Conservation (phyloP, 2,888 invertebrate genomes). For the Acronicta aceris region DNA sequence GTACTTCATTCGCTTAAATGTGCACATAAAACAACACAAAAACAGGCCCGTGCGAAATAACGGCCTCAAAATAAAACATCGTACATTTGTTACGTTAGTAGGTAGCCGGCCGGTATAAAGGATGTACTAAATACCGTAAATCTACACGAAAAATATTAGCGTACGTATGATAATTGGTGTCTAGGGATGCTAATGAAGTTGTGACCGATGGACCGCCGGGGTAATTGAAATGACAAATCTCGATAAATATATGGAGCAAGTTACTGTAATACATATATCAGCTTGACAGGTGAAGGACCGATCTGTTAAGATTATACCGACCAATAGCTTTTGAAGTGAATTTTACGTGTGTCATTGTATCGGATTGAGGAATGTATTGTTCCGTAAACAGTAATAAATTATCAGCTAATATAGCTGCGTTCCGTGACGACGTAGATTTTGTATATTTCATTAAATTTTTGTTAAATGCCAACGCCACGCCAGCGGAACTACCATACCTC, state of each 20-base stretch:
- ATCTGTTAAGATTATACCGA: slow-evolving; percentile 23
- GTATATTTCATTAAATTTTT: too few relatives aligned
- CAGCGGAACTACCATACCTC: too few relatives aligned
- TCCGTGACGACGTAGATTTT: too few relatives aligned
- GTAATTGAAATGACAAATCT: slow-evolving; percentile 44
- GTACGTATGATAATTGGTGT: slow-evolving; percentile 57
- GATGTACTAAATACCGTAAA: slow-evolving; percentile 52
- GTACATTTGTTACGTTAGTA: slow-evolving; percentile 64
- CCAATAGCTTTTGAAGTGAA: slow-evolving; percentile 13
- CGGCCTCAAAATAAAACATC: slow-evolving; percentile 62
- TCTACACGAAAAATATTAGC: slow-evolving; percentile 62
- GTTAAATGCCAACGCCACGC: too few relatives aligned
- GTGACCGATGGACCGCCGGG: slow-evolving; percentile 29
- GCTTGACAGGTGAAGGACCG: slow-evolving; percentile 30
- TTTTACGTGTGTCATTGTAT: slow-evolving; percentile 1
- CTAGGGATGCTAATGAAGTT: slow-evolving; percentile 59
- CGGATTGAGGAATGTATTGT: neutral
- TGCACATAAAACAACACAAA: slow-evolving; percentile 62
- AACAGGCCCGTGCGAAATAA: slow-evolving; percentile 60
- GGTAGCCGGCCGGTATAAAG: slow-evolving; percentile 44
- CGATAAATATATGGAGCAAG: slow-evolving; percentile 22
- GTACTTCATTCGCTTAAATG: slow-evolving; percentile 61
- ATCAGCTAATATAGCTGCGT: too few relatives aligned
- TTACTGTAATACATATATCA: slow-evolving; percentile 25
- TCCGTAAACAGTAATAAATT: neutral